phyloP scores from a whole-genome alignment of 2,888 invertebrate species.

The Tenodera sinensis region DNA sequence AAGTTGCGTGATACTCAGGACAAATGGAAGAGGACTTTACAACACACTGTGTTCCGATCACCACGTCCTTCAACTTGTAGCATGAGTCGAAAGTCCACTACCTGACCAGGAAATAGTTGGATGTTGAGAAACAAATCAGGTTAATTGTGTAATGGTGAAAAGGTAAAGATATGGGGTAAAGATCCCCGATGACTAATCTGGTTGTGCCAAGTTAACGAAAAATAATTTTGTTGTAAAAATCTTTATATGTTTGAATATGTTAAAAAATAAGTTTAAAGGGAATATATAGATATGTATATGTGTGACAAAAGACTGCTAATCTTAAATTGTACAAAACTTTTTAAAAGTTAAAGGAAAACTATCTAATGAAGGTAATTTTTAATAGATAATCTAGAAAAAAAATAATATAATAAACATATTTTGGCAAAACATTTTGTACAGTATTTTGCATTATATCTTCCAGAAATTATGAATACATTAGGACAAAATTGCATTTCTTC shows the following conservation, averaged over 20 bases:
- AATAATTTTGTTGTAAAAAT: background rate
- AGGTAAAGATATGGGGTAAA: background rate
- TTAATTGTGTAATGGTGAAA: background rate
- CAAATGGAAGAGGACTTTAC: conserved; percentile 47
- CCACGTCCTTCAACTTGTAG: conserved; percentile 32
- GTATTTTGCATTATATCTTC: background rate
- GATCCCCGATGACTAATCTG: background rate
- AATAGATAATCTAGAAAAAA: background rate
- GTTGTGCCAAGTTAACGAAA: no score
- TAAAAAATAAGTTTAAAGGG: background rate
- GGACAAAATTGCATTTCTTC: background rate
- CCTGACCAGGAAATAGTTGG: background rate
- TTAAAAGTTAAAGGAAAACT: background rate
- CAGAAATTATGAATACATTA: background rate
- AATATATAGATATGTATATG: no score
- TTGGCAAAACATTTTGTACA: background rate
- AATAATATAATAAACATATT: background rate
- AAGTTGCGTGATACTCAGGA: conserved; percentile 51
- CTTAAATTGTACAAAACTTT: no score
- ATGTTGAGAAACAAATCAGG: background rate
- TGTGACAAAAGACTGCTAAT: no score
- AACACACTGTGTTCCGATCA: conserved; percentile 44
- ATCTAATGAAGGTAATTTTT: background rate
- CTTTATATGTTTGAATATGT: background rate
- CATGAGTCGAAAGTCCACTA: background rate